Evolutionary conservation across 2,888 invertebrate species (phyloP).

Genomic region (Campoplex nolae): DNA sequence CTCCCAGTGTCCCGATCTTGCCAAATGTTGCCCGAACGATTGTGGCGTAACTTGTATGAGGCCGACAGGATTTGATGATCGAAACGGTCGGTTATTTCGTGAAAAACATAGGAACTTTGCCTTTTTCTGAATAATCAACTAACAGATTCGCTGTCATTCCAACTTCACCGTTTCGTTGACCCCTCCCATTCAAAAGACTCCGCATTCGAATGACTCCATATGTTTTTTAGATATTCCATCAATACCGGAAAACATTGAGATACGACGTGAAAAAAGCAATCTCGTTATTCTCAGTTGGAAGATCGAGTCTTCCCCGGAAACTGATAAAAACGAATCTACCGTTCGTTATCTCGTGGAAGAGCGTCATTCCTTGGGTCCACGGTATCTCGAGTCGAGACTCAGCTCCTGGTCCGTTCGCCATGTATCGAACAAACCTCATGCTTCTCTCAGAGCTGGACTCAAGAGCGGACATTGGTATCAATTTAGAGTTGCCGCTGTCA

Average conservation of each 20-base stretch:
- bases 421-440: constrained; percentile 85
- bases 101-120: neutral
- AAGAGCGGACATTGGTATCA: constrained; percentile 92
- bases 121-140: neutral
- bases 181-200: too few relatives aligned
- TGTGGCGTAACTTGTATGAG: constrained; percentile 90
- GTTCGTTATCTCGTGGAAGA: constrained; percentile 89
- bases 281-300: constrained; percentile 75
- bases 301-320: neutral
- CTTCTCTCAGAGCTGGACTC: constrained; percentile 86
- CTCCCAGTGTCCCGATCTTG: constrained; percentile 89
- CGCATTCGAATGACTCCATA: neutral
- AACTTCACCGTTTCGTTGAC: neutral
- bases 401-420: constrained; percentile 88
- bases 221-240: constrained; percentile 73
- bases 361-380: constrained; percentile 89
- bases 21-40: constrained; percentile 89
- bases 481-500: constrained; percentile 91
- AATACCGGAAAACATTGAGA: constrained; percentile 75
- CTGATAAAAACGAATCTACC: constrained; percentile 39
- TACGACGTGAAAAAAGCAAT: constrained; percentile 76
- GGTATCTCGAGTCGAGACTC: constrained; percentile 88
- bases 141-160: neutral
- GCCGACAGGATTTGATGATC: constrained; percentile 86
- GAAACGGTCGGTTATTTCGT: constrained; percentile 85